Base-by-base conservation (phyloP, 2,113 vertebrate species). In the Nerophis ophidion region DNA sequence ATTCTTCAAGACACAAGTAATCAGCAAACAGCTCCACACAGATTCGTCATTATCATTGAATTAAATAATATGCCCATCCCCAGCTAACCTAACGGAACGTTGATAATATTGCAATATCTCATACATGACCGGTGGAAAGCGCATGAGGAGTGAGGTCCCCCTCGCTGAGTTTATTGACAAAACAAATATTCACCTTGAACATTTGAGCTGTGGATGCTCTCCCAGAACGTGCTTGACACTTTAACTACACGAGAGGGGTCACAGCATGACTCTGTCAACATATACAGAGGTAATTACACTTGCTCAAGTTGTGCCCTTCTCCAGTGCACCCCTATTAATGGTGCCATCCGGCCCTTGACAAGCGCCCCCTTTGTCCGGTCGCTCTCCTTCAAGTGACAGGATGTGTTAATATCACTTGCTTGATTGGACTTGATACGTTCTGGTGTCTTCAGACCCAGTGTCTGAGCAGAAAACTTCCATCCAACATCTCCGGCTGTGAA, bases 391-490 rank as follows among this genome's bases (percentile, higher is more conserved):
- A 65, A 82, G 78, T 88, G 85, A 88, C 87, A 87, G 80, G 75
- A 86, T 82, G 70, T 81, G 86, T 88, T 88, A 82, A 86, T 87
- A 87, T 89, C 84, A 82, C 81, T 74, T 48, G 75, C 57, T 68
- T 87, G 84, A 90, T 86, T 89, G 84, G 68, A 77, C 54, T 48
- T 35, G 85, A 87, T 86, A 81, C 78, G 80, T 89, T 75, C 70
- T 68, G 74, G 49, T 17, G 48, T 33, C 48, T 75, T 76, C 74
- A 75, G 63, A 63, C 73, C 72, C 63, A 59, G 80, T 78, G 80
- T 86, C 74, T 77, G 70, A 40, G 61, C 65, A 79, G 66, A 89
- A 82, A 88, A 75, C 72, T 81, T 76, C 74, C 74, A 77, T 80
- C 71, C 70, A 76, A 67, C 10, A 77, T 65, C 68, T 79, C 54